Base-by-base conservation (phyloP, 2,888 invertebrate species). In the Heliconius ethilla region DNA sequence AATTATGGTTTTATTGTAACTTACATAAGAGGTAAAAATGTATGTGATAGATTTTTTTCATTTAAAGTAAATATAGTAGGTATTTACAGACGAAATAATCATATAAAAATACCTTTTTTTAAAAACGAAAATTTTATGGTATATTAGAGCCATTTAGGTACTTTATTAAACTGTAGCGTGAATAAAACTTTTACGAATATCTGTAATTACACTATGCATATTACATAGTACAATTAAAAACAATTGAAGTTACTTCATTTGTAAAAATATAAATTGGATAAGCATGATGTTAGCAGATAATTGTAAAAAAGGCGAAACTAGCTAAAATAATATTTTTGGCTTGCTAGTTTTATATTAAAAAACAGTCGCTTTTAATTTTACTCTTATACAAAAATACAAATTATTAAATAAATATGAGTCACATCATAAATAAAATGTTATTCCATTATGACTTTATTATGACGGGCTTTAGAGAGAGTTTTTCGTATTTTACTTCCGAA, bases 401-500 rank as follows among this genome's bases (percentile, higher is more conserved):
- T 6, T 22, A 33, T 29, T 55, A 51, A 29, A 70, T 70, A 22
- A 70, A 73, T 33, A 73, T 37, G 22, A 73, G 11, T 62, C 37
- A n/a, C 37, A 67, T 33, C n/a, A 13, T 40, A 66, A 69, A 69
- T 70, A 69, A 69, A 29, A 65, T 45, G n/a, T 37, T 62, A 72
- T 72, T 55, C 22, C 11, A 11, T 55, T n/a, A 29, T 1, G n/a
- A 63, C 10, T 75, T 70, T 51, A 37, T 63, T 70, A 70, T 59
- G 62, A 62, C 67, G 66, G 6, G n/a, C 37, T 33, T 63, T 69
- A 55, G 76, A 75, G 78, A 76, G 76, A 59, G 70, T 67, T 70
- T 79, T 70, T 59, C 76, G 70, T 59, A 55, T 75, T 70, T 75
- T 29, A 77, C 79, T 77, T 77, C 79, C 79, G 75, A 77, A 72